phyloP scores from a whole-genome alignment of 2,797 vertebrate genomes.

The Lepilemur septentrionalis region DNA sequence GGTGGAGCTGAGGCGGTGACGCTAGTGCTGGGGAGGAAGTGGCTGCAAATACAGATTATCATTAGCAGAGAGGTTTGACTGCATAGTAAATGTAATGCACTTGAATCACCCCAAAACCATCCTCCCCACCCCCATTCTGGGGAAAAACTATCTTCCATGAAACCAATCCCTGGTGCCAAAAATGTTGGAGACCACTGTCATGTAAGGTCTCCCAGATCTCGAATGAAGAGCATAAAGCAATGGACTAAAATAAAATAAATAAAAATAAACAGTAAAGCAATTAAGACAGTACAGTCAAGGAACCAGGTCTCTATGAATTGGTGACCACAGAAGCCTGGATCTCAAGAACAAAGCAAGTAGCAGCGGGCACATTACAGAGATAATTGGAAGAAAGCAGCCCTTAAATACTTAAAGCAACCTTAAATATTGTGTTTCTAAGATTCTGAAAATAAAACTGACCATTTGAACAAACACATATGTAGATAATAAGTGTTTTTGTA shows the following conservation, averaged over 20 bases:
- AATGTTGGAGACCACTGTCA: background rate
- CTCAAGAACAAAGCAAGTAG: background rate
- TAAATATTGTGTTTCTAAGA: background rate
- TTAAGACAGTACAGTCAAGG: background rate
- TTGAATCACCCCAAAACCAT: too few relatives aligned
- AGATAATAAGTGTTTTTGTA: background rate
- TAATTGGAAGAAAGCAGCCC: background rate
- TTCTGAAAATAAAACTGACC: background rate
- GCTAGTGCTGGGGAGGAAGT: accelerated
- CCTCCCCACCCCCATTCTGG: too few relatives aligned
- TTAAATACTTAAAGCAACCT: background rate
- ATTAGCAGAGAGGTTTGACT: too few relatives aligned
- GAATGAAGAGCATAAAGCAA: background rate
- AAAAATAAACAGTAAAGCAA: background rate
- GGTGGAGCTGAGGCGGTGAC: too few relatives aligned
- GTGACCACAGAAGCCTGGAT: background rate
- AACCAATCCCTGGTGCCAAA: too few relatives aligned
- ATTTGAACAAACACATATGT: background rate
- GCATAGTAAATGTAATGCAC: too few relatives aligned
- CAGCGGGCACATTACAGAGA: background rate
- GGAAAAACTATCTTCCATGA: too few relatives aligned
- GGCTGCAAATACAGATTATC: too few relatives aligned
- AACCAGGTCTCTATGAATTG: background rate
- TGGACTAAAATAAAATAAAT: background rate
- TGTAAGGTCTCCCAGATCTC: background rate